phyloP scores from a whole-genome alignment of 2,888 invertebrate species.

The Thyatira batis region DNA sequence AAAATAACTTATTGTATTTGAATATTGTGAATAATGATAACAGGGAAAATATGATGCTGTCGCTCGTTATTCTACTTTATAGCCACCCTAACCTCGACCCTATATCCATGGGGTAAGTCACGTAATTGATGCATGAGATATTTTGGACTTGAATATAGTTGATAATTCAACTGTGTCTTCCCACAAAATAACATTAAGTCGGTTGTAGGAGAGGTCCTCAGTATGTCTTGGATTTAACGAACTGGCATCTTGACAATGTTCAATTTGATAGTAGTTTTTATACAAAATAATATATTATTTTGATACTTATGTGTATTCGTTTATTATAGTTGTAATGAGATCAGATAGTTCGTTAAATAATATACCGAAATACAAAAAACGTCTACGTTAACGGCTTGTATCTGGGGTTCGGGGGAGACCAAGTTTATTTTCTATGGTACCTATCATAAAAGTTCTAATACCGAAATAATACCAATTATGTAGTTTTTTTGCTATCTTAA shows the following conservation, averaged over 20 bases:
- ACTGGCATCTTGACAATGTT: constrained; percentile 4
- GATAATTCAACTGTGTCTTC: constrained; percentile 15
- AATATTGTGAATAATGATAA: neutral
- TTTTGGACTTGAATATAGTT: constrained; percentile 6
- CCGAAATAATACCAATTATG: too few relatives aligned
- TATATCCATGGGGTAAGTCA: neutral
- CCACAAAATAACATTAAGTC: constrained; percentile 17
- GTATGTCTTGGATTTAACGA: constrained; percentile 6
- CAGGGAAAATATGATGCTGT: neutral
- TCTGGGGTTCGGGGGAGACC: too few relatives aligned
- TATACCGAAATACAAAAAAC: too few relatives aligned
- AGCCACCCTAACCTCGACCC: neutral
- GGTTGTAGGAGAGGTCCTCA: constrained; percentile 9
- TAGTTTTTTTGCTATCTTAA: too few relatives aligned
- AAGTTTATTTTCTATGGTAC: too few relatives aligned
- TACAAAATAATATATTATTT: neutral
- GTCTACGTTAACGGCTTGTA: too few relatives aligned
- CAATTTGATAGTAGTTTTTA: neutral
- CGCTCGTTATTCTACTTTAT: neutral
- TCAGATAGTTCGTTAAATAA: too few relatives aligned
- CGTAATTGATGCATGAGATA: neutral
- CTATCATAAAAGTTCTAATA: too few relatives aligned
- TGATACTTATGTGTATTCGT: too few relatives aligned
- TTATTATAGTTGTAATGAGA: too few relatives aligned
- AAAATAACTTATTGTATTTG: neutral